Evolutionary conservation across 1,140 invertebrate species (phyloP).

Genomic region (Amphibalanus amphitrite): DNA sequence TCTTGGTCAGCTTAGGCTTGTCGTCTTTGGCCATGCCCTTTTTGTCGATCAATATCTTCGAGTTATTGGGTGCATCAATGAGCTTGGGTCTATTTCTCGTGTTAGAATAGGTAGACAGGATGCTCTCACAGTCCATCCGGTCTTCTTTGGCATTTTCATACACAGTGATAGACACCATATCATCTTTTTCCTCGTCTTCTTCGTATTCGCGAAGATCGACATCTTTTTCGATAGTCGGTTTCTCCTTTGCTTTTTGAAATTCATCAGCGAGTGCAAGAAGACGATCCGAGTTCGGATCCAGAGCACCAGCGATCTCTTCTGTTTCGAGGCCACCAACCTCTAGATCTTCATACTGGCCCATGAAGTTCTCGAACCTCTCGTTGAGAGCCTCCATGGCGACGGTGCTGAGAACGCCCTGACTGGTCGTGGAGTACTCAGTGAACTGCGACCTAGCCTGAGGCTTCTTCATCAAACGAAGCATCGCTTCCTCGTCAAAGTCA

Average conservation of each 20-base stretch:
- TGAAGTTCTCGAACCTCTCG: constrained; percentile 80
- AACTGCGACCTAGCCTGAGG: constrained; percentile 50
- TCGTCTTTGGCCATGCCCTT: constrained; percentile 9
- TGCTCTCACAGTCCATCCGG: constrained; percentile 86
- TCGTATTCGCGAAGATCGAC: constrained; percentile 33
- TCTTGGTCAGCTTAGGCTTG: not conserved
- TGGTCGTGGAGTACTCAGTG: constrained; percentile 85
- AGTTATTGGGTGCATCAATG: constrained; percentile 52
- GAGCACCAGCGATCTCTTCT: constrained; percentile 70
- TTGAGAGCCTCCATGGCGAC: constrained; percentile 65
- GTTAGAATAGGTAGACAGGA: constrained; percentile 75
- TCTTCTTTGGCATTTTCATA: constrained; percentile 41
- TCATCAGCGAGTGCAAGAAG: constrained; percentile 39
- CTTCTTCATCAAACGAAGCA: not conserved
- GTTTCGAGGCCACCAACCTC: constrained; percentile 73
- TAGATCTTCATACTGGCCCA: constrained; percentile 65
- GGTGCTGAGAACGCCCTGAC: constrained; percentile 72
- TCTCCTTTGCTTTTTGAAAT: constrained; percentile 30
- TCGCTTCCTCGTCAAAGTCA: constrained; percentile 44
- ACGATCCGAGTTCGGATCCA: constrained; percentile 45
- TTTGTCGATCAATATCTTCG: constrained; percentile 22
- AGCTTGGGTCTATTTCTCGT: constrained; percentile 77
- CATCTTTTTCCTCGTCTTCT: constrained; percentile 38
- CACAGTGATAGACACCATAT: constrained; percentile 39
- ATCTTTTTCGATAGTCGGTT: constrained; percentile 21